These are phyloP conservation scores for Hippoglossus hippoglossus DNA, from an alignment of 2,797 vertebrate genomes.

Conservation along the genomic window DNA sequence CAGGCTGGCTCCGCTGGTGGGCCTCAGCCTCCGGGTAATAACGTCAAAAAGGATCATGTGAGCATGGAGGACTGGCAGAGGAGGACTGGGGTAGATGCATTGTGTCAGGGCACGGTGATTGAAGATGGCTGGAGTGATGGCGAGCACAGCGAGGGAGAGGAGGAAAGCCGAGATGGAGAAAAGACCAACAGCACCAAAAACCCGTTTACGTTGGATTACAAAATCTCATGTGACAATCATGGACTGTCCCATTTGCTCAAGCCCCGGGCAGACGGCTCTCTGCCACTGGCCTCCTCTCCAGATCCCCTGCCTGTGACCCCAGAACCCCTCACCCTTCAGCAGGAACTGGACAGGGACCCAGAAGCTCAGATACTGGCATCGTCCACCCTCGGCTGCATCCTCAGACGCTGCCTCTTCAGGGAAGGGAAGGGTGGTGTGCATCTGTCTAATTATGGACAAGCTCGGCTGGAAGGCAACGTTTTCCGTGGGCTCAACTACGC, in stretches of 20 bases:
- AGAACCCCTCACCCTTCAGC: constrained; percentile 84
- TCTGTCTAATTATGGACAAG: constrained; percentile 88
- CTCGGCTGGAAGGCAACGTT: constrained; percentile 88
- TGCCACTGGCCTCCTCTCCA: constrained; percentile 77
- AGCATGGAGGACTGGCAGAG: constrained; percentile 77
- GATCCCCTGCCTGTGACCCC: constrained; percentile 74
- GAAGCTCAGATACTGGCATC: constrained; percentile 85
- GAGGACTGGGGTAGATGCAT: constrained; percentile 66
- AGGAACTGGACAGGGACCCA: constrained; percentile 90
- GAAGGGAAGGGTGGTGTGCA: constrained; percentile 91
- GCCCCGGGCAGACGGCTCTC: constrained; percentile 77
- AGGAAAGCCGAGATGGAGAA: constrained; percentile 77
- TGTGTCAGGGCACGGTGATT: constrained; percentile 80
- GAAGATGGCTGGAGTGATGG: constrained; percentile 85
- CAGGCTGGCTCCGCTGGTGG: constrained; percentile 37
- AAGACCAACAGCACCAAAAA: constrained; percentile 44
- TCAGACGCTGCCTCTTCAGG: constrained; percentile 89
- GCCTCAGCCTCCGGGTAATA: constrained; percentile 52
- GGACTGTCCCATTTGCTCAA: constrained; percentile 86
- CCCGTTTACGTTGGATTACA: constrained; percentile 66
- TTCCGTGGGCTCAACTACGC: constrained; percentile 89
- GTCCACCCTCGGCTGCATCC: constrained; percentile 87
- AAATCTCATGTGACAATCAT: constrained; percentile 83
- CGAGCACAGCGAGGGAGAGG: constrained; percentile 84
- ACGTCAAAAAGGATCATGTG: constrained; percentile 76